Base-by-base conservation (phyloP, 2,888 invertebrate genomes). In the Heteromurus nitidus region DNA sequence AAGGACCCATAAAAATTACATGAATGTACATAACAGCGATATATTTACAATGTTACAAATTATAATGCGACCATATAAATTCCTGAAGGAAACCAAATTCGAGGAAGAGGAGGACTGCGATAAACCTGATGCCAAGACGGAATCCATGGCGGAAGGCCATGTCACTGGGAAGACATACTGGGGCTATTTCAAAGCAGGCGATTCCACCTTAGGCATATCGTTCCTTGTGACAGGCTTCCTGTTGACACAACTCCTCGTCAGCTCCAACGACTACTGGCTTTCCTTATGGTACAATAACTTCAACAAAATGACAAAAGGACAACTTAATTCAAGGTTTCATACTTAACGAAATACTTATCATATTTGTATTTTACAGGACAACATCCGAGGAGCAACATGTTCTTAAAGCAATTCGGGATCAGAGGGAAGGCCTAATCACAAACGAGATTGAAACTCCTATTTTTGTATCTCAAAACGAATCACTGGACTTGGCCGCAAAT, bases 261-360 rank as follows among this genome's bases (percentile, higher is more conserved):
- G 89, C 67, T 82, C 88, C 47, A 88, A 88, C 82, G 90, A 90
- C 84, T 89, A 89, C 88, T 90, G 90, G 90, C 88, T 90, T 1
- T 88, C 90, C 18, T 84, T 88, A 47, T 90, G 90, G 91, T 90
- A 68, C 13, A n/a, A n/a, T n/a, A n/a, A n/a, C n/a, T n/a, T 44
- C 30, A 62, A 31, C 13, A 62, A 24, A 30, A 31, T 11, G n/a
- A n/a, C n/a, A n/a, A n/a, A n/a, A n/a, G n/a, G n/a, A n/a, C n/a
- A n/a, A n/a, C n/a, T n/a, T n/a, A n/a, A n/a, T n/a, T n/a, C n/a
- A n/a, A n/a, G n/a, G n/a, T n/a, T n/a, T n/a, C n/a, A n/a, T n/a
- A n/a, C n/a, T n/a, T n/a, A n/a, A n/a, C n/a, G n/a, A 11, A 3
- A 60, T 60, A 26, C 18, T 72, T n/a, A 9, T 9, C 30, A 7